Evolutionary conservation across 2,888 invertebrate species (phyloP), one percentile per base, ranked within the genome.

Genomic region (Agapetus fuscipes): DNA sequence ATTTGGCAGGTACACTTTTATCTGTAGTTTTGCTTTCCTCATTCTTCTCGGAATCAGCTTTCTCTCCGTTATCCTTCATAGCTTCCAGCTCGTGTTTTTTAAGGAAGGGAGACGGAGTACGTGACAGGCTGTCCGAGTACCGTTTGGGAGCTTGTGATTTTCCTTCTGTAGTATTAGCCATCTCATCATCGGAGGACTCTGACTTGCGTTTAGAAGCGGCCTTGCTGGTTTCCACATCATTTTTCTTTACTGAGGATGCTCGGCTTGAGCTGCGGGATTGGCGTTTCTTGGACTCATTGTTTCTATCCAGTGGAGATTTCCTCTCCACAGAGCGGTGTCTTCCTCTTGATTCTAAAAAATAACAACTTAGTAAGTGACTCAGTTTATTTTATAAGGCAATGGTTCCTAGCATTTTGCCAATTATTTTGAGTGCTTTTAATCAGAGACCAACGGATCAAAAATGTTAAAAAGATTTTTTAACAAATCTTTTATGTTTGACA

Each of bases 31-130:
- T 66, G 4, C 56, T 50, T 26, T 56, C 54, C 27, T 16, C 58
- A 53, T 52, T 65, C 62, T 50, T 52, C 48, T 64, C 61, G 29
- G 62, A 62, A 43, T 72, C 69, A 13, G 62, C 56, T 51, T 69
- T 62, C 55, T 72, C 65, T 58, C 67, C 59, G 2, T 62, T 53
- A 52, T 64, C 67, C 58, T 74, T 62, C 52, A 55, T 55, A 34
- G 52, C 57, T 43, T 65, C 76, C 32, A 75, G 71, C 57, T 77
- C 78, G 48, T 75, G 71, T 50, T 74, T 74, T 52, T 82, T 82
- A 45, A 86, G 78, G 61, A 88, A 87, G 29, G 88, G 87, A 11
- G 88, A 87, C 10, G 88, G 87, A 1, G 87, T 88, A 47, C 87
- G 74, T n/a, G 88, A 88, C 29, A 86, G 68, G 54, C 86, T 87